Conservation (phyloP, 2,888 invertebrate species). For the Ypsolopha sequella region DNA sequence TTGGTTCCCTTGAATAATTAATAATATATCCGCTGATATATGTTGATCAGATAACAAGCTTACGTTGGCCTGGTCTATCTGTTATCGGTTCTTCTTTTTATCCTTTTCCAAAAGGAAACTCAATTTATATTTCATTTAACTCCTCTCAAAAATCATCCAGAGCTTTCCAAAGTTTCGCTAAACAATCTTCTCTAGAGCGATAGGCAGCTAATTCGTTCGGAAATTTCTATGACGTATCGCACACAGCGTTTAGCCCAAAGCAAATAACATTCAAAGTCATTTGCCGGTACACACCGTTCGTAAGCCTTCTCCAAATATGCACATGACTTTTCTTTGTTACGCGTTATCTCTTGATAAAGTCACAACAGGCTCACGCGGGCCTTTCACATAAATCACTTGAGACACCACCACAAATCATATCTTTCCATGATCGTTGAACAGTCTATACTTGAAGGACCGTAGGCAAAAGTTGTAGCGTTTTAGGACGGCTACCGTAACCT, state of each 20-base stretch:
- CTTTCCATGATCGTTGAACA: constrained; percentile 27
- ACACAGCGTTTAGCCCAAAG: constrained; percentile 13
- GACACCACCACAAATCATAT: neutral
- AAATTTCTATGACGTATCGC: constrained; percentile 25
- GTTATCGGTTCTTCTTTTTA: too few relatives aligned
- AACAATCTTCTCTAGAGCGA: too few relatives aligned
- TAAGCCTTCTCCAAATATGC: constrained; percentile 23
- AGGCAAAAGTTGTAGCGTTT: constrained; percentile 61
- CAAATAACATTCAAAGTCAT: constrained; percentile 4
- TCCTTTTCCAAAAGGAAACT: too few relatives aligned
- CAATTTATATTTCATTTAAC: too few relatives aligned
- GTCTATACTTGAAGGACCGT: constrained; percentile 56
- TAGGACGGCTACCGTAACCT: constrained; percentile 48
- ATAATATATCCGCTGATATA: too few relatives aligned
- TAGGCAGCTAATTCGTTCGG: constrained; percentile 10
- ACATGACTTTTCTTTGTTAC: constrained; percentile 16
- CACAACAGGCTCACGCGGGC: too few relatives aligned
- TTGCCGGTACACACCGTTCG: constrained; percentile 7
- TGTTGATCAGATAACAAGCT: too few relatives aligned
- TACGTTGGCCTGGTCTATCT: too few relatives aligned
- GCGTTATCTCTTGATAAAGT: neutral
- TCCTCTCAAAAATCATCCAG: too few relatives aligned
- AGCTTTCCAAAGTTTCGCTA: too few relatives aligned
- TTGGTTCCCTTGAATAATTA: too few relatives aligned
- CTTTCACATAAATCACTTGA: too few relatives aligned